phyloP scores from a whole-genome alignment of 2,888 invertebrate species.

The Portevinia maculata region DNA sequence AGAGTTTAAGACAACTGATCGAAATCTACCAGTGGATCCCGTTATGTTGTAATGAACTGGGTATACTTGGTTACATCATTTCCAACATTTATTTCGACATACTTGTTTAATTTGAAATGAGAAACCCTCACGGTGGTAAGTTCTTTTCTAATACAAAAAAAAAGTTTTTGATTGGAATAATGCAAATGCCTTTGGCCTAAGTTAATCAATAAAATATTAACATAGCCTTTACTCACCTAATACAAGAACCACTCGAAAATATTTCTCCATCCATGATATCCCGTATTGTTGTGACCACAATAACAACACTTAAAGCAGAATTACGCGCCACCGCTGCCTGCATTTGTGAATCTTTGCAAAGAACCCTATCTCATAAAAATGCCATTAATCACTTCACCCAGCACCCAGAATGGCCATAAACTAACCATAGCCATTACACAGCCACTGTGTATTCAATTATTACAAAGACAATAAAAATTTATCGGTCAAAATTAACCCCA shows the following conservation, averaged over 20 bases:
- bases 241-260: neutral
- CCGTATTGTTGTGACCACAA: slow-evolving; percentile 6
- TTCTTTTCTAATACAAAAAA: no score
- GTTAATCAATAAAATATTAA: no score
- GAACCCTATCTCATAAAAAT: slow-evolving; percentile 43
- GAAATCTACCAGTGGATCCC: no score
- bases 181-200: no score
- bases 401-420: neutral
- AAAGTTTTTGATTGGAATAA: no score
- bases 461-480: slow-evolving; percentile 64
- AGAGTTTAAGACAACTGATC: no score
- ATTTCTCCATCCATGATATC: neutral
- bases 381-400: slow-evolving; percentile 52
- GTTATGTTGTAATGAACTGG: no score
- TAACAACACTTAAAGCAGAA: slow-evolving; percentile 2
- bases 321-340: slow-evolving; percentile 14
- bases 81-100: no score
- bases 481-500: slow-evolving; percentile 65
- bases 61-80: no score
- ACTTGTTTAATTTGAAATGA: no score
- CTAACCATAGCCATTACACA: neutral
- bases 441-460: slow-evolving; percentile 46
- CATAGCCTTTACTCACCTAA: no score
- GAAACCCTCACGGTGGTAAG: no score
- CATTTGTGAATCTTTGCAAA: slow-evolving; percentile 52